A percentile compares a stretch with the other conserved stretches of the same genome.
Evolutionary conservation across 2,888 invertebrate genomes (phyloP).

Genomic region (Nephrotoma flavescens): DNA sequence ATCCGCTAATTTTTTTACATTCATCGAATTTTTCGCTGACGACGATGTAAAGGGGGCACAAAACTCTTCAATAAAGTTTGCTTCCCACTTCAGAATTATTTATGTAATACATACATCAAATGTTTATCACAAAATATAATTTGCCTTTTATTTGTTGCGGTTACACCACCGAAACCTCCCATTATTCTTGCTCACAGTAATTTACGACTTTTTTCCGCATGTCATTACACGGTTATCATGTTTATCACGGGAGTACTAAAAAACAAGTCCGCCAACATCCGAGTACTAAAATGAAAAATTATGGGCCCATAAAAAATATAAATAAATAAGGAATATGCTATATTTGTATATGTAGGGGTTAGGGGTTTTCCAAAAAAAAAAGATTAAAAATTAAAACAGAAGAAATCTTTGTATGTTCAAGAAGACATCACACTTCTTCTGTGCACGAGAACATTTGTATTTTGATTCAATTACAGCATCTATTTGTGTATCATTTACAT

Average conservation of each 20-base stretch:
- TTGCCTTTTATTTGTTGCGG: background rate
- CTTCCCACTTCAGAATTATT: background rate
- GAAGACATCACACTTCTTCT: background rate
- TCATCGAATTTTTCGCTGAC: no score
- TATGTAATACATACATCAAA: background rate
- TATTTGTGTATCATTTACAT: background rate
- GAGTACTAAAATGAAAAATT: background rate
- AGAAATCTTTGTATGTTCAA: background rate
- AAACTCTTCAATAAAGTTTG: no score
- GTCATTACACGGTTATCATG: background rate
- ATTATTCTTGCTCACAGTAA: background rate
- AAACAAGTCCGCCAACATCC: background rate
- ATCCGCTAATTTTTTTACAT: no score
- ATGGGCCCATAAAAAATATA: background rate
- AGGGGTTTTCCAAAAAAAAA: background rate
- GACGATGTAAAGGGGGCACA: no score
- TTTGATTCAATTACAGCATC: background rate
- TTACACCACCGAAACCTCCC: background rate
- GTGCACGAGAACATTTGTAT: background rate
- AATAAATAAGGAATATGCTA: background rate
- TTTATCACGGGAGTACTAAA: background rate
- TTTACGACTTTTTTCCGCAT: background rate
- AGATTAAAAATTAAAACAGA: background rate
- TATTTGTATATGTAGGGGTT: background rate
- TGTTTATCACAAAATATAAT: background rate